Conservation (phyloP, 2,797 vertebrate genomes). For the Microhierax caerulescens region DNA sequence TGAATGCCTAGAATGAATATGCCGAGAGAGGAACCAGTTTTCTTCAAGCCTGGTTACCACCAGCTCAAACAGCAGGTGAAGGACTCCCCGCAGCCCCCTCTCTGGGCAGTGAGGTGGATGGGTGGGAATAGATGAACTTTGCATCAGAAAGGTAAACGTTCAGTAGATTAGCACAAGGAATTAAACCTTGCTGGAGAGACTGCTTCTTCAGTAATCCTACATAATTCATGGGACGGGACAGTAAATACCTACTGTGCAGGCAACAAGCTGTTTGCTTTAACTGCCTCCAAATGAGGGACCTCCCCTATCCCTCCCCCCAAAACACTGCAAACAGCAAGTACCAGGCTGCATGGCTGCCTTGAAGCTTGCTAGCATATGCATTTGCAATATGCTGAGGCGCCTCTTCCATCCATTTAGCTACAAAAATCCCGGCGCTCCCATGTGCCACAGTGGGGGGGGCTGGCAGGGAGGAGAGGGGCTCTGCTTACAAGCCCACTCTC, state of each 20-base stretch:
- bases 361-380: accelerated
- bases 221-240: slow-evolving; percentile 49
- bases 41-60: background rate
- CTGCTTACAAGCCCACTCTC: background rate
- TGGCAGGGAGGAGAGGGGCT: background rate
- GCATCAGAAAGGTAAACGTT: background rate
- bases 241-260: slow-evolving; percentile 35
- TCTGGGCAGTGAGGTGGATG: background rate
- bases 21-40: background rate
- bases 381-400: background rate
- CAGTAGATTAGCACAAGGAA: slow-evolving; percentile 20
- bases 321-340: accelerated
- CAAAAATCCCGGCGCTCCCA: accelerated
- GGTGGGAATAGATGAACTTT: background rate
- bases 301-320: background rate
- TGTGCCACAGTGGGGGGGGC: accelerated
- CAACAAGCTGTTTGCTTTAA: slow-evolving; percentile 41
- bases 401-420: background rate
- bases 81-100: background rate
- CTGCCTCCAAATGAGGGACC: background rate
- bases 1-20: background rate
- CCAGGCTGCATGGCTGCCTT: background rate
- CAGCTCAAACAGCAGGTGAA: background rate
- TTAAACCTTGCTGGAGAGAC: slow-evolving; percentile 59
- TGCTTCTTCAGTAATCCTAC: slow-evolving; percentile 57